Evolutionary conservation across 2,797 vertebrate species (phyloP), one percentile per base, ranked within the genome.

Genomic region (Bradypus variegatus): DNA sequence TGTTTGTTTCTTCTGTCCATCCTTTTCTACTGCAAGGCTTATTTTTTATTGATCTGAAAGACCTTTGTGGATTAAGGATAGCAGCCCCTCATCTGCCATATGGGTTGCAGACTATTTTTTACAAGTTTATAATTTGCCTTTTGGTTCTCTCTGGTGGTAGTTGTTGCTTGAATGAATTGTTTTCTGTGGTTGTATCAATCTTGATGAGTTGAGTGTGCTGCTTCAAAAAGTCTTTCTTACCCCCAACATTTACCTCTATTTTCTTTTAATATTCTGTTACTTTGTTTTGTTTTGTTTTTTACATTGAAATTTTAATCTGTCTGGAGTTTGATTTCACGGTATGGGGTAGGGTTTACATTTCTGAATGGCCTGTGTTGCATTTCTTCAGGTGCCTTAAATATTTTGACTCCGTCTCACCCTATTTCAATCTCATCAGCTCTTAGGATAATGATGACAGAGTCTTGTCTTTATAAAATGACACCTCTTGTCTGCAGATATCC

Each of bases 391-490:
- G 23, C 75, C 45, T 80, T 65, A 87, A 94, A 73, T 92, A 83
- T 93, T 94, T 94, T 94, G 88, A 95, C 72, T 89, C 53, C 6
- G 8, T 94, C 65, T 95, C 15, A 2, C 62, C 36, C 36, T 69
- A 55, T 3, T 93, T 90, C 75, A 86, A 53, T 85, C 75, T 93
- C 80, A 84, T 80, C 41, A 38, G 77, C 80, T 93, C 65, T 93
- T 91, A 86, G 77, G 80, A 75, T 95, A 91, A 92, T 88, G 75
- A 79, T 36, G 53, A 62, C 55, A 78, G 94, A 48, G 4, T 10
- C 89, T 77, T 93, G 81, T 93, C 80, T 93, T 93, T 91, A 58
- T 86, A 90, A 94, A 93, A 95, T 92, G 91, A 95, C 86, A 87
- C 84, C 69, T 92, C 90, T 76, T 3, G 5, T 88, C 60, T 69